phyloP scores from a whole-genome alignment of 2,797 vertebrate species.

The Helostoma temminkii region DNA sequence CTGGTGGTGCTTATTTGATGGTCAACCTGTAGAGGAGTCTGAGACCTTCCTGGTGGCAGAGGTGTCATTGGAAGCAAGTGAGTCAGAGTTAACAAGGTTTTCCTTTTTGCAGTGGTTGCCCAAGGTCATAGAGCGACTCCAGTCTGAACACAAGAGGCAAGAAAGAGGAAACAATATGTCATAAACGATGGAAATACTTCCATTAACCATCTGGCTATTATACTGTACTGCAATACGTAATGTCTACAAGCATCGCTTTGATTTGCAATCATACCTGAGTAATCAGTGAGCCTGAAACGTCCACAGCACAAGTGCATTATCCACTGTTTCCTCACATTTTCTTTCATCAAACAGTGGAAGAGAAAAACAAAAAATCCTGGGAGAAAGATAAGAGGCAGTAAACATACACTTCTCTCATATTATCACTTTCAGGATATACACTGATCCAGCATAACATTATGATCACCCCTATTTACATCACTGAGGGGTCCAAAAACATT shows the following conservation, averaged over 20 bases:
- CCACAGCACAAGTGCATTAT: constrained; percentile 85
- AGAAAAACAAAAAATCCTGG: constrained; percentile 92
- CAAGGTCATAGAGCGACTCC: constrained; percentile 76
- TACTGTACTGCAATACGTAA: too few relatives aligned
- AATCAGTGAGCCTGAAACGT: constrained; percentile 72
- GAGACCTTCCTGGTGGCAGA: constrained; percentile 78
- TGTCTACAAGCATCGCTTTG: not conserved
- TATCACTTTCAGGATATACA: not conserved
- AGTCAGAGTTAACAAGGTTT: constrained; percentile 67
- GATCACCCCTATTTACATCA: too few relatives aligned
- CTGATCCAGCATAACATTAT: too few relatives aligned
- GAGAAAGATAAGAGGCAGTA: not conserved
- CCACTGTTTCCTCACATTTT: constrained; percentile 90
- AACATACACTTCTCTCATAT: not conserved
- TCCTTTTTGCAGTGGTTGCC: constrained; percentile 59
- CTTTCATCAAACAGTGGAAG: constrained; percentile 93
- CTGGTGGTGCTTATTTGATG: constrained; percentile 42
- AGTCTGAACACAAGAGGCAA: constrained; percentile 79
- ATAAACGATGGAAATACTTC: not conserved
- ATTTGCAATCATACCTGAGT: constrained; percentile 81
- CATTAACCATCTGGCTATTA: not conserved
- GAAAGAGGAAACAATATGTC: constrained; percentile 10
- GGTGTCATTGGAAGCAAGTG: constrained; percentile 71
- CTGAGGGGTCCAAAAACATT: too few relatives aligned
- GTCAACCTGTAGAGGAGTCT: constrained; percentile 45